Evolutionary conservation across 2,113 vertebrate genomes (phyloP).

Genomic region (Girardinichthys multiradiatus): DNA sequence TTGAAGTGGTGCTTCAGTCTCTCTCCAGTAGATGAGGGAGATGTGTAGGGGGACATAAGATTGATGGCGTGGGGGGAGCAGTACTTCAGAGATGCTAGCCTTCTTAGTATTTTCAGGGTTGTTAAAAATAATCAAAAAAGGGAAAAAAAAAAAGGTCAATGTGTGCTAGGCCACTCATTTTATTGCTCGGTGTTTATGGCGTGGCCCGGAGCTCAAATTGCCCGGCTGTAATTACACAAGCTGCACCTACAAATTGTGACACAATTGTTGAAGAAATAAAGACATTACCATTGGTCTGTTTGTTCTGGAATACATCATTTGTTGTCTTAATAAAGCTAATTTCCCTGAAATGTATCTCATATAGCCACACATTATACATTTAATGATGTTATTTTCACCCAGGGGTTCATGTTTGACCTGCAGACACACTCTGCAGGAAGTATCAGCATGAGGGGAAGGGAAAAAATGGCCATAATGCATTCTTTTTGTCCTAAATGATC

Average conservation of each 20-base stretch:
- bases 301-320: constrained; percentile 43
- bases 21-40: constrained; percentile 65
- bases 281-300: constrained; percentile 20
- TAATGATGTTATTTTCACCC: constrained; percentile 44
- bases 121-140: constrained; percentile 55
- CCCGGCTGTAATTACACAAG: constrained; percentile 38
- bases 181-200: constrained; percentile 18
- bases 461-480: constrained; percentile 30
- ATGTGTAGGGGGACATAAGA: constrained; percentile 54
- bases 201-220: constrained; percentile 9
- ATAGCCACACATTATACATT: constrained; percentile 31
- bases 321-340: constrained; percentile 49
- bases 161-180: constrained; percentile 45
- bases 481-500: constrained; percentile 33
- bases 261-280: constrained; percentile 48
- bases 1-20: constrained; percentile 72
- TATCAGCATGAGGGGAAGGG: not conserved
- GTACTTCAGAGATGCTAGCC: constrained; percentile 45
- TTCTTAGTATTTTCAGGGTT: constrained; percentile 63
- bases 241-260: constrained; percentile 22
- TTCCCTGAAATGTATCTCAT: constrained; percentile 29
- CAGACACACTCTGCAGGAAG: constrained; percentile 23
- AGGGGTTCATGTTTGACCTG: constrained; percentile 34
- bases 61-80: constrained; percentile 47
- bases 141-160: constrained; percentile 51